Evolutionary conservation across 2,113 vertebrate species (phyloP).

Genomic region (Pongo pygmaeus): DNA sequence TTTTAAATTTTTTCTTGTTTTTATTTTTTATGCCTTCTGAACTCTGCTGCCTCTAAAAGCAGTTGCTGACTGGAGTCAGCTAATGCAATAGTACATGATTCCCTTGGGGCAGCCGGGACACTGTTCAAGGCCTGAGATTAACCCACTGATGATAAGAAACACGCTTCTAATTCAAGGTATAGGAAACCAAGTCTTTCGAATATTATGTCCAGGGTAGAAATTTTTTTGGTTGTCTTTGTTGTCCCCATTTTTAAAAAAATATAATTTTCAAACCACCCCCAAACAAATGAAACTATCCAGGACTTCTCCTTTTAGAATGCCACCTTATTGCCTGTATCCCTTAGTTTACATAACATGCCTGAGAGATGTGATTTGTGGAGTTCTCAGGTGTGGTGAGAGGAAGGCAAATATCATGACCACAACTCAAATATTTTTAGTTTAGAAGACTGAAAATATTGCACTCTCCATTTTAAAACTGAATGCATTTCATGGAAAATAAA

Average conservation of each 20-base stretch:
- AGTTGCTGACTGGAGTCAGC: not conserved
- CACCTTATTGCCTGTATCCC: not conserved
- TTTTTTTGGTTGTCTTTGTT: not conserved
- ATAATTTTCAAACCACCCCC: not conserved
- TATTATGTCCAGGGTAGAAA: not conserved
- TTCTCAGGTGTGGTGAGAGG: not conserved
- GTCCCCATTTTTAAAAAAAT: not conserved
- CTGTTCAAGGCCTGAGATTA: not conserved
- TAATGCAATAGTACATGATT: not conserved
- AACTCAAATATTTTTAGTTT: constrained; percentile 28
- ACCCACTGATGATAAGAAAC: not conserved
- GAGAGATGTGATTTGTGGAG: not conserved
- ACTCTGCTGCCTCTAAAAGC: not conserved
- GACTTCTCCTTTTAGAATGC: not conserved
- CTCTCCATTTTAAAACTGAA: constrained; percentile 10
- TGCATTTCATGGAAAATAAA: not conserved
- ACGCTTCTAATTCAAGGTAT: not conserved
- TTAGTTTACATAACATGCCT: not conserved
- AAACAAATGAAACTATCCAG: not conserved
- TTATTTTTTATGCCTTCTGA: not conserved
- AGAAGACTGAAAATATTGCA: constrained; percentile 37
- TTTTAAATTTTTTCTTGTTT: not conserved
- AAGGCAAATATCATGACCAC: not conserved
- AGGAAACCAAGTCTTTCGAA: not conserved
- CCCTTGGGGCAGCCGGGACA: not conserved